Evolutionary conservation across 2,113 vertebrate species (phyloP), one percentile per base, ranked within the genome.

Genomic region (Pseudorhombus dupliciocellatus): DNA sequence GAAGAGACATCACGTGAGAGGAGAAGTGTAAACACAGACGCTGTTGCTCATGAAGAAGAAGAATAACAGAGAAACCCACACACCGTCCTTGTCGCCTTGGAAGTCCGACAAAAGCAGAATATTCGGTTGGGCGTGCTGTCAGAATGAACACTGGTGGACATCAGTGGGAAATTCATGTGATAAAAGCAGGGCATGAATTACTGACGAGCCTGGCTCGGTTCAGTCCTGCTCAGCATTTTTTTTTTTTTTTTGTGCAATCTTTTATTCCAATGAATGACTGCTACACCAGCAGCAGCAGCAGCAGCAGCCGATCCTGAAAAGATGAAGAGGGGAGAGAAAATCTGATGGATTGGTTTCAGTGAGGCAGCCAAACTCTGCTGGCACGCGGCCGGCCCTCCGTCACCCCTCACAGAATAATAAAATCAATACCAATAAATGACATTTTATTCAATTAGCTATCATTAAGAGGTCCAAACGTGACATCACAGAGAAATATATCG

Each of bases 341-440:
- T 70, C 57, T 79, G 81, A 87, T 85, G 73, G 77, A 87, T 86
- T 73, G 81, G 55, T 62, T 75, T 68, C 7, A 48, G 31, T 0
- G 20, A 70, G 44, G 24, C 59, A 31, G 80, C 74, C 84, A 84
- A 80, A 63, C 75, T 64, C 59, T 20, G 37, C 63, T 81, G 80
- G 76, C 76, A 31, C 2, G 14, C 7, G 2, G 18, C 77, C 75
- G 77, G 53, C 56, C 68, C 51, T 25, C 63, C 50, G 54, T 72
- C 66, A 60, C 53, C 73, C 78, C 30, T 34, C 30, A 61, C 20
- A 79, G 51, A 34, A 67, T 54, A 75, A 87, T 77, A 82, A 64
- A 83, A 76, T 79, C 80, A 81, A 84, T 77, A 75, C 56, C 63
- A 76, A 88, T 85, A 79, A 83, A 84, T 73, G 40, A 60, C 53